Percentiles rank a stretch among this genome's conserved stretches.
phyloP scores from a whole-genome alignment of 2,113 vertebrate genomes.

The Callorhinus ursinus region DNA sequence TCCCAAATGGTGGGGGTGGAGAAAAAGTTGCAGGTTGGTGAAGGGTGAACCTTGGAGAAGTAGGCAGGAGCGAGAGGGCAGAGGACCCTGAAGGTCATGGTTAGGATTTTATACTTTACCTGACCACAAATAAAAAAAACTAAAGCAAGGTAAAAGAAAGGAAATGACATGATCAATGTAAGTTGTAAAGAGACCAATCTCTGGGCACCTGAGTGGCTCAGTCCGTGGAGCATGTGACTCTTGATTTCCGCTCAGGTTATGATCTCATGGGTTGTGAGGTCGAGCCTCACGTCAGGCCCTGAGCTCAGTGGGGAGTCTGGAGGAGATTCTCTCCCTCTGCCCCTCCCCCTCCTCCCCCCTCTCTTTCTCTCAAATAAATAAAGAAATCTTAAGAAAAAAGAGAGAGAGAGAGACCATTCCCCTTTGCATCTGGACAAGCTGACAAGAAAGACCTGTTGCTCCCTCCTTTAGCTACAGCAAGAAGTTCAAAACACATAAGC shows the following conservation, averaged over 20 bases:
- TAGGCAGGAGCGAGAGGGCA: not conserved
- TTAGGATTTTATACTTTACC: not conserved
- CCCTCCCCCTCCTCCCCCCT: not conserved
- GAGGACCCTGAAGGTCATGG: not conserved
- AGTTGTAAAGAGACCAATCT: not conserved
- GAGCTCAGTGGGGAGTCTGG: not conserved
- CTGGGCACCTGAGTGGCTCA: not conserved
- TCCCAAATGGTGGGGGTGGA: not conserved
- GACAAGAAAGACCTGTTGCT: not conserved
- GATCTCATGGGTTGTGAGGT: not conserved
- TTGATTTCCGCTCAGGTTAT: not conserved
- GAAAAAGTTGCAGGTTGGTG: not conserved
- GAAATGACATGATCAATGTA: not conserved
- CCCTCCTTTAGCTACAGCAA: not conserved
- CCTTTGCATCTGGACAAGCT: not conserved
- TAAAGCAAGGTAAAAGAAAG: not conserved
- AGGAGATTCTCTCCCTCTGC: not conserved
- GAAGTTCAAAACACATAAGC: not conserved
- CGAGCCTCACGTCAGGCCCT: not conserved
- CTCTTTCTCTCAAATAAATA: too few relatives aligned
- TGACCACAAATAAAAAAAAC: not conserved
- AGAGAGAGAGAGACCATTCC: not conserved
- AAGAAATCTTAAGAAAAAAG: not conserved
- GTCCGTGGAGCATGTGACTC: not conserved
- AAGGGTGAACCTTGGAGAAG: not conserved